Evolutionary conservation across 2,113 vertebrate species (phyloP).

Genomic region (Corythaeola cristata): DNA sequence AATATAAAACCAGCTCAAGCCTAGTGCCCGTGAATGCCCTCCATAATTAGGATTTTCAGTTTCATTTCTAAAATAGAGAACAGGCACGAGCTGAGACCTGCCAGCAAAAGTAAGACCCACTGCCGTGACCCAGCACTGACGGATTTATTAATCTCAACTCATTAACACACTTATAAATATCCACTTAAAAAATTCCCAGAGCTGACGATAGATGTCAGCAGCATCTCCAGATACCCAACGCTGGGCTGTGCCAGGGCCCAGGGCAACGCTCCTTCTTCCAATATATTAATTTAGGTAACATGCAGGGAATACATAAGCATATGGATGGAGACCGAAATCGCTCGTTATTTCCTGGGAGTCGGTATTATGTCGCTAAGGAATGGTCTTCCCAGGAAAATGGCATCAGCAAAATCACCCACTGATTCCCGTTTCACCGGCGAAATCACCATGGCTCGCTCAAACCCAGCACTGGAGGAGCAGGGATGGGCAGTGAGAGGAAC

Average conservation of each 20-base stretch:
- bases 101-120: not conserved
- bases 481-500: not conserved
- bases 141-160: not conserved
- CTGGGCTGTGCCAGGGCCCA: not conserved
- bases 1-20: not conserved
- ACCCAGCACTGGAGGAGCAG: not conserved
- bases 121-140: fast-evolving
- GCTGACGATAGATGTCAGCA: slow-evolving; percentile 33
- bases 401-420: not conserved
- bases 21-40: fast-evolving
- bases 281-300: not conserved
- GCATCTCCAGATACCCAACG: not conserved
- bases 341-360: not conserved
- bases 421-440: fast-evolving
- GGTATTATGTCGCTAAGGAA: not conserved
- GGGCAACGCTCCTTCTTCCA: not conserved
- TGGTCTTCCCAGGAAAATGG: not conserved
- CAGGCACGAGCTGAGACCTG: not conserved
- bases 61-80: not conserved
- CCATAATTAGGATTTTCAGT: not conserved
- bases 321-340: not conserved
- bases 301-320: fast-evolving
- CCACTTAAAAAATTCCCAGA: not conserved
- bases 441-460: fast-evolving
- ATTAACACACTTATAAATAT: not conserved